Evolutionary conservation across 2,797 vertebrate species (phyloP).

Genomic region (Tamandua tetradactyla): DNA sequence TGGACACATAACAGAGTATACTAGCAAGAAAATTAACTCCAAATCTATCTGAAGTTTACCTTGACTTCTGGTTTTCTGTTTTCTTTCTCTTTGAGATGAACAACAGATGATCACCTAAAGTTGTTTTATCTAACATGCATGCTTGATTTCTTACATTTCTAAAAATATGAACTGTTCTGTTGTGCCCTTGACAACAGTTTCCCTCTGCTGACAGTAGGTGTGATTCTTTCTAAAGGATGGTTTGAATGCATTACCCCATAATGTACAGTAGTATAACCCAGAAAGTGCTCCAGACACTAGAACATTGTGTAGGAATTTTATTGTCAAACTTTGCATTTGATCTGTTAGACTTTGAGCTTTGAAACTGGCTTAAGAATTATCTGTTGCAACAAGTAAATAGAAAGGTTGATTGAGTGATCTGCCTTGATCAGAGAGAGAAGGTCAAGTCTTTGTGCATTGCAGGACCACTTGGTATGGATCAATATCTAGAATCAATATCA

Average conservation of each 20-base stretch:
- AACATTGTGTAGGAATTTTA: not conserved
- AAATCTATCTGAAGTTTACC: not conserved
- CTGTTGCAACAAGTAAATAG: not conserved
- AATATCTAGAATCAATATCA: not conserved
- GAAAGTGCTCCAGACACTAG: not conserved
- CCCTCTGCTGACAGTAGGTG: not conserved
- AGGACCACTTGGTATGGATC: not conserved
- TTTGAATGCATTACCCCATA: not conserved
- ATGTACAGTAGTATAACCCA: not conserved
- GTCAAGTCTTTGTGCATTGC: not conserved
- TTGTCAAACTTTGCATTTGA: slow-evolving; percentile 20
- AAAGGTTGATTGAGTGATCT: not conserved
- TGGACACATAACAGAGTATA: not conserved
- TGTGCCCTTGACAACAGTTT: not conserved
- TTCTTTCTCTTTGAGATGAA: not conserved
- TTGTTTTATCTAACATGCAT: not conserved
- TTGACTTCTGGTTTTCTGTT: not conserved
- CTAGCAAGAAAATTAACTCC: not conserved
- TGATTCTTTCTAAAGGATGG: not conserved
- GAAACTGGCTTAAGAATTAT: not conserved
- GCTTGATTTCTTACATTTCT: not conserved
- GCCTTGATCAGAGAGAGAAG: not conserved
- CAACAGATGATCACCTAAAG: not conserved
- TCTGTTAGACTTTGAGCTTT: not conserved
- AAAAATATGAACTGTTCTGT: not conserved